These are phyloP conservation scores for Copidosoma floridanum DNA, from an alignment of 1,140 invertebrate species.

Conservation along the genomic window DNA sequence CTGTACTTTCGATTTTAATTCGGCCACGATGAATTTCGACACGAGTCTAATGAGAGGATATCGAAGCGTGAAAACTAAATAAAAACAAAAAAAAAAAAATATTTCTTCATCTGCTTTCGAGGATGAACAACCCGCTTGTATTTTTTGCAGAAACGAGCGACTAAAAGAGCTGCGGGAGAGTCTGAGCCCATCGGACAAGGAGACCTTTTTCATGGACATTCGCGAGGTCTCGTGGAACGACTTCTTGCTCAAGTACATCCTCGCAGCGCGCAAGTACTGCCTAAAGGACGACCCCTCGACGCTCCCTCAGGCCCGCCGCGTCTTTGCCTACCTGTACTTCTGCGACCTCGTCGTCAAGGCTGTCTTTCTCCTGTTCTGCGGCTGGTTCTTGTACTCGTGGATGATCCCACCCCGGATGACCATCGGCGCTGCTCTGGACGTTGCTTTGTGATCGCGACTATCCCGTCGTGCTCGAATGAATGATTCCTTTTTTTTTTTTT, in stretches of 20 bases:
- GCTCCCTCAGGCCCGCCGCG: slow-evolving; percentile 65
- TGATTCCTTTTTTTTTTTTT: too few relatives aligned
- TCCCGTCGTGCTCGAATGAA: too few relatives aligned
- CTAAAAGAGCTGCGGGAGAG: slow-evolving; percentile 62
- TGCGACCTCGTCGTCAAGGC: slow-evolving; percentile 41
- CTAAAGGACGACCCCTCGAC: slow-evolving; percentile 77
- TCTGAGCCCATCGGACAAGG: slow-evolving; percentile 62
- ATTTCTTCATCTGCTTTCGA: too few relatives aligned
- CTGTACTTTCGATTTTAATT: too few relatives aligned
- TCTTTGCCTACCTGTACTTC: slow-evolving; percentile 45
- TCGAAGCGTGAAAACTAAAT: too few relatives aligned
- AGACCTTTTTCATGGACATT: slow-evolving; percentile 62
- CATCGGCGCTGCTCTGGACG: slow-evolving; percentile 16
- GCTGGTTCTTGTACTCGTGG: slow-evolving; percentile 43
- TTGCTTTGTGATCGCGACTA: too few relatives aligned
- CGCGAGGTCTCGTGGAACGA: slow-evolving; percentile 65
- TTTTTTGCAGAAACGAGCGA: slow-evolving; percentile 62
- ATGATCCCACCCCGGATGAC: slow-evolving; percentile 29
- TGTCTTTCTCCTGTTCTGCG: slow-evolving; percentile 29
- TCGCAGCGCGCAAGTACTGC: slow-evolving; percentile 71
- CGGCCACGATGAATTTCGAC: too few relatives aligned
- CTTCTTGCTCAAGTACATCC: slow-evolving; percentile 71
- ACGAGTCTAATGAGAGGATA: too few relatives aligned
- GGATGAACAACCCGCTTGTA: too few relatives aligned
- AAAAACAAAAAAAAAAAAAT: too few relatives aligned